phyloP scores from a whole-genome alignment of 2,888 invertebrate species.

The Eupithecia centaureata region DNA sequence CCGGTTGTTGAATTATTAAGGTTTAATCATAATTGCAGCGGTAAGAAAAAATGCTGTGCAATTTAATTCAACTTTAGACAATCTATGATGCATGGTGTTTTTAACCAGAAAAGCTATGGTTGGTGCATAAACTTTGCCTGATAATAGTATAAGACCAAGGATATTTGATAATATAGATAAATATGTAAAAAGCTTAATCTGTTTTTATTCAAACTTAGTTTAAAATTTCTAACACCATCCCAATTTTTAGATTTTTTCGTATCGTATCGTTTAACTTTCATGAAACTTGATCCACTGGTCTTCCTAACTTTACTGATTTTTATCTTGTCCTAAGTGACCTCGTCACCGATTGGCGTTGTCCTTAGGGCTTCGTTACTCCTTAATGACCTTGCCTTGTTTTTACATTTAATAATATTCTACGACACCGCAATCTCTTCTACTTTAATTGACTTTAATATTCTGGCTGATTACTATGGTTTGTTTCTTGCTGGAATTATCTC shows the following conservation, averaged over 20 bases:
- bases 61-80: constrained; percentile 7
- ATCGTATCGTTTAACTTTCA: constrained; percentile 3
- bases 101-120: not conserved
- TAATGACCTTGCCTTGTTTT: not conserved
- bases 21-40: constrained; percentile 16
- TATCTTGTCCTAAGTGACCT: not conserved
- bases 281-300: constrained; percentile 15
- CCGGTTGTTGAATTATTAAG: constrained; percentile 28
- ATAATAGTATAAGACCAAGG: not conserved
- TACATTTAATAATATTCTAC: not conserved
- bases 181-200: not conserved
- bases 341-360: not conserved
- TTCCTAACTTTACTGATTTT: not conserved
- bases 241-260: not conserved
- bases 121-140: not conserved
- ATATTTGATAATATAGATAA: not conserved
- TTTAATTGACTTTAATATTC: constrained; percentile 8
- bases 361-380: not conserved
- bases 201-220: not conserved
- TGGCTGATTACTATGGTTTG: constrained; percentile 10
- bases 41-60: not conserved
- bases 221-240: not conserved
- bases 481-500: constrained; percentile 35
- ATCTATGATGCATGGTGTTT: not conserved
- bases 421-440: not conserved